These are phyloP conservation scores for Chrysolophus pictus DNA, from an alignment of 2,797 vertebrate genomes.

Conservation along the genomic window DNA sequence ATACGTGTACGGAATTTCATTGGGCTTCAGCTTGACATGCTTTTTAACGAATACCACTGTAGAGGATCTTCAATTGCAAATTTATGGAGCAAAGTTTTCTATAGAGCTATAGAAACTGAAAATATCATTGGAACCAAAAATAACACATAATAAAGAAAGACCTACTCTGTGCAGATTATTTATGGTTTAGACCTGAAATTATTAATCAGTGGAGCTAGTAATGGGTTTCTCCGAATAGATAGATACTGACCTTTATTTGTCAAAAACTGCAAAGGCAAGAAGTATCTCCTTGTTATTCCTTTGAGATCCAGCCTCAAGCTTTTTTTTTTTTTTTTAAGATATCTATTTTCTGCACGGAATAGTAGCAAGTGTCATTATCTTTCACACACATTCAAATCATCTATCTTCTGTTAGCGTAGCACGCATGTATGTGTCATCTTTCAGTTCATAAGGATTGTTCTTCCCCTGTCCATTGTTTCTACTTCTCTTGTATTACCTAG, in stretches of 20 bases:
- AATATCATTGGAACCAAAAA: not conserved
- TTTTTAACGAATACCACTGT: not conserved
- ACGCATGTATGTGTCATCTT: not conserved
- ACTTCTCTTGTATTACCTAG: not conserved
- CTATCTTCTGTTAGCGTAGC: not conserved
- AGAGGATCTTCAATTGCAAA: not conserved
- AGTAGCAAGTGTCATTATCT: not conserved
- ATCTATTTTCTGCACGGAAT: not conserved
- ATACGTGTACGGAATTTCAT: fast-evolving
- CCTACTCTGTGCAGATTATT: not conserved
- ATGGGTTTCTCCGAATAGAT: not conserved
- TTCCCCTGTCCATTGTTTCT: not conserved
- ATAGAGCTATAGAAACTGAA: not conserved
- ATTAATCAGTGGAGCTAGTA: not conserved
- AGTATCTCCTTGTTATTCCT: not conserved
- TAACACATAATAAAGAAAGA: not conserved
- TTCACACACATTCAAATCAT: not conserved
- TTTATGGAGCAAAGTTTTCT: not conserved
- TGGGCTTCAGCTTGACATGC: not conserved
- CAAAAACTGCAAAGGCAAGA: not conserved
- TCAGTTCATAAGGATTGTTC: not conserved
- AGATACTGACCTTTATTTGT: not conserved
- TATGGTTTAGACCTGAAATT: not conserved
- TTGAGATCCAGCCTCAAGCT: not conserved
- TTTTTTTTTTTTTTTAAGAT: not conserved